phyloP scores from a whole-genome alignment of 2,797 vertebrate genomes.

The Ctenopoma multispine region DNA sequence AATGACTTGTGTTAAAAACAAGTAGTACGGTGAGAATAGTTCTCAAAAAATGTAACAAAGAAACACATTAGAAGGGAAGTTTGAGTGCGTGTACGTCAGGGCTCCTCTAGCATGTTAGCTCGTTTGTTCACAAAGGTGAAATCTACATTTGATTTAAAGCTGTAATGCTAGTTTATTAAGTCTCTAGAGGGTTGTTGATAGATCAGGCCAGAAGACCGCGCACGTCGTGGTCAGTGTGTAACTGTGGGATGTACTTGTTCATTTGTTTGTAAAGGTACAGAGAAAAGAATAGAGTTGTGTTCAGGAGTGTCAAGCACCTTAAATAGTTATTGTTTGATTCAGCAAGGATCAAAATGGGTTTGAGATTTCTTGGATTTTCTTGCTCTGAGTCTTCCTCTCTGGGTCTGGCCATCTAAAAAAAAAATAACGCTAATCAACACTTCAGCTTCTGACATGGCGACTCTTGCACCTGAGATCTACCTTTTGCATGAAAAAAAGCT shows the following conservation, averaged over 20 bases:
- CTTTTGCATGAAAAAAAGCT: slow-evolving; percentile 79
- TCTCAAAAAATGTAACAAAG: slow-evolving; percentile 9
- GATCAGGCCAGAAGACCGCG: slow-evolving; percentile 46
- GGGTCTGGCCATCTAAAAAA: slow-evolving; percentile 52
- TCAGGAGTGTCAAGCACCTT: slow-evolving; percentile 81
- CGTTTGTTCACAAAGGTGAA: slow-evolving; percentile 55
- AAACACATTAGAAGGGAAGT: slow-evolving; percentile 45
- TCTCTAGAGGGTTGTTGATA: slow-evolving; percentile 43
- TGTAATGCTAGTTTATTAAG: slow-evolving; percentile 39
- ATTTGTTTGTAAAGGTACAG: slow-evolving; percentile 70
- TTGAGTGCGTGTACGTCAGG: slow-evolving; percentile 45
- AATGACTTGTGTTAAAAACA: slow-evolving; percentile 57
- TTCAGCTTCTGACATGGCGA: slow-evolving; percentile 72
- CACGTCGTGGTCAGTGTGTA: slow-evolving; percentile 30
- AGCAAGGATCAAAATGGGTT: slow-evolving; percentile 58
- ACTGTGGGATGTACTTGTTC: slow-evolving; percentile 57
- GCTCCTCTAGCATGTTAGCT: slow-evolving; percentile 62
- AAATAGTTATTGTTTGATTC: slow-evolving; percentile 65
- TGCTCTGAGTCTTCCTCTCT: slow-evolving; percentile 74
- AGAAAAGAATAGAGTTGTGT: slow-evolving; percentile 49
- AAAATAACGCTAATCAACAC: slow-evolving; percentile 59
- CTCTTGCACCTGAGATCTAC: slow-evolving; percentile 71
- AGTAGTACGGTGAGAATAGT: slow-evolving; percentile 35
- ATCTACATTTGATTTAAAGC: slow-evolving; percentile 52
- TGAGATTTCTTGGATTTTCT: slow-evolving; percentile 67